A percentile compares a stretch with the other conserved stretches of the same genome.
These are phyloP conservation scores for Lithosia quadra DNA, from an alignment of 2,888 invertebrate genomes.

Conservation along the genomic window DNA sequence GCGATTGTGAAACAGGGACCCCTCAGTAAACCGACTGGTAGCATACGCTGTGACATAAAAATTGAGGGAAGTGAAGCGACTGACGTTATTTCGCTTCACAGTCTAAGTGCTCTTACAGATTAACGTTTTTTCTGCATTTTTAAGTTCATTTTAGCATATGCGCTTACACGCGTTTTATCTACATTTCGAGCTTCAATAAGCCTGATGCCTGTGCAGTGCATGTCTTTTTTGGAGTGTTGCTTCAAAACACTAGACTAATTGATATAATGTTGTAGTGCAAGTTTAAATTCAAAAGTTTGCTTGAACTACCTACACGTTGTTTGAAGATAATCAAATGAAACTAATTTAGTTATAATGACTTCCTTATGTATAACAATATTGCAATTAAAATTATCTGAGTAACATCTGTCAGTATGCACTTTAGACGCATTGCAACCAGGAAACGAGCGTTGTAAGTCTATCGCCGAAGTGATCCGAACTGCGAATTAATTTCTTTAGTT, in stretches of 20 bases:
- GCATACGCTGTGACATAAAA: slow-evolving; percentile 22
- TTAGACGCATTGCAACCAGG: too few relatives aligned
- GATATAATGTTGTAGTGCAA: not conserved
- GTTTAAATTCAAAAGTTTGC: too few relatives aligned
- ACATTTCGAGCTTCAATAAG: not conserved
- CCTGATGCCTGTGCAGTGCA: not conserved
- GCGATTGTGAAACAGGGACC: slow-evolving; percentile 27
- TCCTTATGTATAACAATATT: too few relatives aligned
- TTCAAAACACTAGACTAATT: not conserved
- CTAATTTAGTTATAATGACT: too few relatives aligned
- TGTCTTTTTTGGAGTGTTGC: not conserved
- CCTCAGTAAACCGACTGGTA: slow-evolving; percentile 12
- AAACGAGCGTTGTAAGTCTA: too few relatives aligned
- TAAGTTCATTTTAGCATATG: not conserved
- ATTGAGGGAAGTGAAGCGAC: slow-evolving; percentile 18
- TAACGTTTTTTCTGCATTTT: slow-evolving; percentile 1
- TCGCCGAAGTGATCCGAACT: too few relatives aligned
- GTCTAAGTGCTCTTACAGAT: not conserved
- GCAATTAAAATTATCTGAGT: too few relatives aligned
- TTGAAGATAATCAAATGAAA: too few relatives aligned
- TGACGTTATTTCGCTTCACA: slow-evolving; percentile 32
- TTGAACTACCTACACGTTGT: too few relatives aligned
- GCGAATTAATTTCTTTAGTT: too few relatives aligned
- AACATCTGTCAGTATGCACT: too few relatives aligned
- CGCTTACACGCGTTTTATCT: not conserved